Conservation (phyloP, 2,113 vertebrate genomes). For the Saimiri boliviensis region DNA sequence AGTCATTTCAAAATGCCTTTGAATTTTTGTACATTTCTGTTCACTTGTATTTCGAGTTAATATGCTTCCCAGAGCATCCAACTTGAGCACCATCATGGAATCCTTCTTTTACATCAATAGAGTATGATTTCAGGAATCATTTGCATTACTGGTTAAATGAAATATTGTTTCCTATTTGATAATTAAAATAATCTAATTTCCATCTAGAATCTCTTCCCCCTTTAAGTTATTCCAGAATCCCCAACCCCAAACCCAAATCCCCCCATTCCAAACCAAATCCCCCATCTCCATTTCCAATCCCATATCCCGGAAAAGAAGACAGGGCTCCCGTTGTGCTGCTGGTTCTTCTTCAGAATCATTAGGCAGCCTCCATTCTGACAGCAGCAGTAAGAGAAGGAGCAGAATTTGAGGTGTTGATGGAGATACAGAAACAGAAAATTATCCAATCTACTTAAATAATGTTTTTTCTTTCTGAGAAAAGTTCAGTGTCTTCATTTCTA, state of each 20-base stretch:
- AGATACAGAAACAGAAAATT: not conserved
- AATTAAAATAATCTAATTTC: not conserved
- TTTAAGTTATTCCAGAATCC: not conserved
- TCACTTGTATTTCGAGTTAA: conserved; percentile 1
- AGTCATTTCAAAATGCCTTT: not conserved
- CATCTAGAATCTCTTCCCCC: not conserved
- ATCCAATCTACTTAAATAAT: not conserved
- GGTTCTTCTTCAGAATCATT: not conserved
- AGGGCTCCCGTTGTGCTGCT: not conserved
- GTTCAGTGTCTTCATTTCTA: not conserved
- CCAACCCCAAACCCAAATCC: not conserved
- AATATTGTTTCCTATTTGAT: not conserved
- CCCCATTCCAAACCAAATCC: not conserved
- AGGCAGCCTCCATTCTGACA: not conserved
- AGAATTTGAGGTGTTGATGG: not conserved
- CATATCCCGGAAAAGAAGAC: not conserved
- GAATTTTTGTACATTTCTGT: not conserved
- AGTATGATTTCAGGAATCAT: not conserved
- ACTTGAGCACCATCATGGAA: not conserved
- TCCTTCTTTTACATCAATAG: not conserved
- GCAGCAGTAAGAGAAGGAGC: not conserved
- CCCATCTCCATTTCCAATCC: not conserved
- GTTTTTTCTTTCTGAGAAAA: not conserved
- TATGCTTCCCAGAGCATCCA: not conserved
- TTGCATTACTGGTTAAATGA: conserved; percentile 3